A percentile compares a stretch with the other conserved stretches of the same genome.
phyloP scores from a whole-genome alignment of 2,888 invertebrate species.

The Polydrusus pterygomalis region DNA sequence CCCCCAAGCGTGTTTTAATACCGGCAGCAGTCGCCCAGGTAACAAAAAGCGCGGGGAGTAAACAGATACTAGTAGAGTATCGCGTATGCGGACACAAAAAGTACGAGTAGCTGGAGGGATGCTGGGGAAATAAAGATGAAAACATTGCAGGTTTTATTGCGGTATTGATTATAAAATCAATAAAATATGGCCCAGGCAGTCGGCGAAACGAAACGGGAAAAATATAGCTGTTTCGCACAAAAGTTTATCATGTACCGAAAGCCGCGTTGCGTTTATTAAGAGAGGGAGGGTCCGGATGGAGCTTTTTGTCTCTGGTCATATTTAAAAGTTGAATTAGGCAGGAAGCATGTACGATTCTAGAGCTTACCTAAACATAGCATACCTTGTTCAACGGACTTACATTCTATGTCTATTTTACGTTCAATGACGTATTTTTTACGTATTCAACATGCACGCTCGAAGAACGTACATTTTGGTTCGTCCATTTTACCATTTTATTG shows the following conservation, averaged over 20 bases:
- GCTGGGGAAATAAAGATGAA: slow-evolving; percentile 72
- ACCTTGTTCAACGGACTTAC: no score
- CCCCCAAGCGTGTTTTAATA: slow-evolving; percentile 43
- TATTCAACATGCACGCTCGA: no score
- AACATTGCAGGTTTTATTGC: slow-evolving; percentile 75
- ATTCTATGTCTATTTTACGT: no score
- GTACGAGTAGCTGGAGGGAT: slow-evolving; percentile 62
- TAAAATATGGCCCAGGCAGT: slow-evolving; percentile 71
- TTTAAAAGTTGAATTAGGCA: neutral
- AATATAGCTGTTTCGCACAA: slow-evolving; percentile 70
- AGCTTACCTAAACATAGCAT: no score
- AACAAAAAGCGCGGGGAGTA: slow-evolving; percentile 55
- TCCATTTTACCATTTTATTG: no score
- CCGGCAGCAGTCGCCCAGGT: slow-evolving; percentile 53
- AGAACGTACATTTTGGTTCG: no score
- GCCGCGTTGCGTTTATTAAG: slow-evolving; percentile 25
- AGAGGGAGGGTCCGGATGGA: slow-evolving; percentile 1
- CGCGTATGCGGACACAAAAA: slow-evolving; percentile 53
- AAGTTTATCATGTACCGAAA: slow-evolving; percentile 51
- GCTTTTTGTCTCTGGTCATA: neutral
- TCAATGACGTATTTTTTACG: no score
- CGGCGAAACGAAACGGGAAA: slow-evolving; percentile 70
- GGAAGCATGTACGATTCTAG: no score
- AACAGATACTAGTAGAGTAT: slow-evolving; percentile 54
- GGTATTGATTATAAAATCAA: slow-evolving; percentile 75